Percentiles rank a stretch among this genome's conserved stretches.
These are phyloP conservation scores for Papio anubis DNA, from an alignment of 2,113 vertebrate genomes.

Conservation along the genomic window DNA sequence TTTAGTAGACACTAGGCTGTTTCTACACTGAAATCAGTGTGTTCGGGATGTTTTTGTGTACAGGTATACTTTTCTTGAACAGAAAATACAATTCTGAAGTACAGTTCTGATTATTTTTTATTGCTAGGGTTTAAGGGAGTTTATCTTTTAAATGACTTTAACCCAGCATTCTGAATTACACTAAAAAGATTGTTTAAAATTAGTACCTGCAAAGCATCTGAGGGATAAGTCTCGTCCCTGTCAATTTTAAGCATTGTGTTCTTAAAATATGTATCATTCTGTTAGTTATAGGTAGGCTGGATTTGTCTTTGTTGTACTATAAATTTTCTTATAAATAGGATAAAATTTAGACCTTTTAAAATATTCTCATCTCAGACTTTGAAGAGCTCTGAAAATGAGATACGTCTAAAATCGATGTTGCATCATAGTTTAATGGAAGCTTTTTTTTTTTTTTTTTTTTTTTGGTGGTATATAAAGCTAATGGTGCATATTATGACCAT, in stretches of 20 bases:
- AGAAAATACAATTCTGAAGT: background rate
- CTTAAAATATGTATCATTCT: background rate
- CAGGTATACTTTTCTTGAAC: background rate
- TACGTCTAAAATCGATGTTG: background rate
- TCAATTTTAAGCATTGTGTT: background rate
- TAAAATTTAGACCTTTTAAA: slow-evolving; percentile 22
- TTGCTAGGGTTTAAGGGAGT: background rate
- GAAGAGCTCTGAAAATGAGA: slow-evolving; percentile 16
- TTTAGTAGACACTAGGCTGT: background rate
- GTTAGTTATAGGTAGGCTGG: slow-evolving; percentile 23
- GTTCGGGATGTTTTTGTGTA: background rate
- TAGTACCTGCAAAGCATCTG: background rate
- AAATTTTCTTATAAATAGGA: background rate
- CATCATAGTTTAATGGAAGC: background rate
- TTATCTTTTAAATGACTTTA: slow-evolving; percentile 29
- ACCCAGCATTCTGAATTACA: background rate
- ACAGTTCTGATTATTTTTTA: background rate
- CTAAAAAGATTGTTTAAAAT: background rate
- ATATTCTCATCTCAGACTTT: background rate
- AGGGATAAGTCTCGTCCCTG: background rate
- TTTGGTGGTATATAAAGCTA: background rate
- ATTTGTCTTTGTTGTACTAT: slow-evolving; percentile 29
- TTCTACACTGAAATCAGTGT: background rate
- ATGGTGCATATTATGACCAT: background rate
- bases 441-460: background rate